phyloP scores from a whole-genome alignment of 2,797 vertebrate genomes.

The Sebastes paucispinis region DNA sequence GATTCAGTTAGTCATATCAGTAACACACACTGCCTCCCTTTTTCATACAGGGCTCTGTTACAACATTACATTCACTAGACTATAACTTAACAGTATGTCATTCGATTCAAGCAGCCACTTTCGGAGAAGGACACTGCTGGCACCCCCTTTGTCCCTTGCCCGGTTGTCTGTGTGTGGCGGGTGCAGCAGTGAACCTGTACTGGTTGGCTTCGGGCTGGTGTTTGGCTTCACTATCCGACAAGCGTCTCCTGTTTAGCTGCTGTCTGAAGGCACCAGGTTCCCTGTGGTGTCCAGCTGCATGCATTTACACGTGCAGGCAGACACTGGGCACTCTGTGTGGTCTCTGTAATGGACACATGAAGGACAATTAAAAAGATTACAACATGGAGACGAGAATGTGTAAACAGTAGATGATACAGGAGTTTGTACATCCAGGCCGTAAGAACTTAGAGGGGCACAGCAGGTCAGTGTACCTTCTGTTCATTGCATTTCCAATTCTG shows the following conservation, averaged over 20 bases:
- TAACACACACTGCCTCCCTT: constrained; percentile 62
- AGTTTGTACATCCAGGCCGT: neutral
- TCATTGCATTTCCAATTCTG: neutral
- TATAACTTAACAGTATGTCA: constrained; percentile 39
- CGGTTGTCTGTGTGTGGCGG: constrained; percentile 9
- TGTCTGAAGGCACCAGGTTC: constrained; percentile 95
- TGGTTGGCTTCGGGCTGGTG: constrained; percentile 45
- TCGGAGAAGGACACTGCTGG: constrained; percentile 27
- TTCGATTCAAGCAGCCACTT: constrained; percentile 35
- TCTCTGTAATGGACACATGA: constrained; percentile 81
- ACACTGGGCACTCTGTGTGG: constrained; percentile 96
- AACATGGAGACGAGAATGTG: neutral
- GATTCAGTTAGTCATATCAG: constrained; percentile 60
- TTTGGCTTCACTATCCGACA: constrained; percentile 37
- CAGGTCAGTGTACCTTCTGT: neutral
- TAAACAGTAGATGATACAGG: neutral
- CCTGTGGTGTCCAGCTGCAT: constrained; percentile 99
- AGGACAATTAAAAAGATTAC: neutral
- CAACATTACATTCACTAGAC: constrained; percentile 61
- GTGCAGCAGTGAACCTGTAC: constrained; percentile 28
- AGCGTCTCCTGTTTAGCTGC: constrained; percentile 77
- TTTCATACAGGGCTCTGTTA: constrained; percentile 47
- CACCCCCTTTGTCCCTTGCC: constrained; percentile 28
- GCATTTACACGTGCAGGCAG: constrained; percentile 96
- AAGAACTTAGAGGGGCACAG: neutral